These are phyloP conservation scores for Brachionus koreanus DNA, from an alignment of 1,140 invertebrate species.

Conservation along the genomic window DNA sequence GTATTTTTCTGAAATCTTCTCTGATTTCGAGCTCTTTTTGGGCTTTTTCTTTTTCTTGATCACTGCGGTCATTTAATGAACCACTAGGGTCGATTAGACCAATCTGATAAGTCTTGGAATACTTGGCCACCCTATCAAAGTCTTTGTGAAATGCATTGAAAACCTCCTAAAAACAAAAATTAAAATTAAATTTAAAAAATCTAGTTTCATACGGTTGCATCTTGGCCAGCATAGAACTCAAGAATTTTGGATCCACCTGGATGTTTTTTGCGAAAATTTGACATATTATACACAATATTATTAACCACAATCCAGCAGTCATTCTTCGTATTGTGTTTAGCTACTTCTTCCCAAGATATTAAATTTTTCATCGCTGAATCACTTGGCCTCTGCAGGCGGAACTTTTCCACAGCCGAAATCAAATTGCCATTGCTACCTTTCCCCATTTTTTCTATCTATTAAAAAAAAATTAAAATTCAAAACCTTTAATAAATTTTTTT, in stretches of 20 bases:
- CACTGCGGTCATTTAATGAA: not conserved
- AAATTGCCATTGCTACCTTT: constrained; percentile 22
- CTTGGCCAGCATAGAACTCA: constrained; percentile 55
- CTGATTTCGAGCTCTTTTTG: constrained; percentile 20
- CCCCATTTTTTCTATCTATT: not conserved
- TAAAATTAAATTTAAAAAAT: not conserved
- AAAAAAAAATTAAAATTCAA: not conserved
- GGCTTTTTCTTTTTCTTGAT: not conserved
- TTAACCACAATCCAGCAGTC: constrained; percentile 54
- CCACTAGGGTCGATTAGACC: not conserved
- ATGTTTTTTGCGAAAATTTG: constrained; percentile 53
- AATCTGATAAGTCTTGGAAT: constrained; percentile 29
- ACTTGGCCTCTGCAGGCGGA: not conserved
- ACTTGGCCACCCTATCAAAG: constrained; percentile 3
- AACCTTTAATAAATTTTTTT: not conserved
- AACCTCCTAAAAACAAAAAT: constrained; percentile 47
- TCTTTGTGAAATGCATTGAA: constrained; percentile 42
- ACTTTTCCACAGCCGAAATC: not conserved
- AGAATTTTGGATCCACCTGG: constrained; percentile 55
- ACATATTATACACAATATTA: constrained; percentile 55
- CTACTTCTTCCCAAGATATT: constrained; percentile 52
- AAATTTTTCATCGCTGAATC: not conserved
- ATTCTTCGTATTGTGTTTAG: constrained; percentile 46
- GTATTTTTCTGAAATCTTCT: constrained; percentile 36
- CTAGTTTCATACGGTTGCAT: constrained; percentile 49